Evolutionary conservation across 2,888 invertebrate genomes (phyloP), one percentile per base, ranked within the genome.

Genomic region (Taphrorychus bicolor): DNA sequence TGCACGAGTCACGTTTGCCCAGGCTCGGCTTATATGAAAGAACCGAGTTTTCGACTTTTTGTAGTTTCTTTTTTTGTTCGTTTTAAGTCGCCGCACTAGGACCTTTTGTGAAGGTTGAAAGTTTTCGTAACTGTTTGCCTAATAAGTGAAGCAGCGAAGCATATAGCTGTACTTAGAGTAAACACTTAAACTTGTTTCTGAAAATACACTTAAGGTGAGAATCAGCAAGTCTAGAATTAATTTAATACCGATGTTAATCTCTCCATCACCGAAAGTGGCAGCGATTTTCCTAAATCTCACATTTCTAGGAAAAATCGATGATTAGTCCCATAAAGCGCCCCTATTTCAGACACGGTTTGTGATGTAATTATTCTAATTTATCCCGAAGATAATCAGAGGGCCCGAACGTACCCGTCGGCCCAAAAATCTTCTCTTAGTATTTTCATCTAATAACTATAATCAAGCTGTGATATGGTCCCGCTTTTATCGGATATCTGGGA

Each of bases 371-470:
- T 66, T 66, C 66, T 66, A 66, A 66, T 66, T 66, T 66, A 56
- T 59, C 51, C 49, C 21, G 19, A 24, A 60, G 60, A 66, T 66
- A 66, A 66, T 66, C 49, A 60, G 60, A 56, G 66, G 66, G 66
- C 53, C 49, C 49, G 40, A 56, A 32, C n/a, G 49, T 56, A 54
- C 40, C 66, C 60, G 7, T 11, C 23, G 60, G 60, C 59, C 56
- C 14, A 42, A 69, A 69, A 69, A 69, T 60, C 61, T 56, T 53
- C 61, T 59, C 64, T 65, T 57, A 52, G 65, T 57, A 66, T 69
- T 65, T 66, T 42, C 58, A 61, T 61, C 61, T 69, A 69, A 69
- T 69, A 64, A 69, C 69, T 69, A 69, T 69, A 69, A 69, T 69
- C 69, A 65, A 53, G 23, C 51, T 40, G 48, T 59, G 64, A 69